Conservation (phyloP, 2,113 vertebrate genomes). For the Esox niger region DNA sequence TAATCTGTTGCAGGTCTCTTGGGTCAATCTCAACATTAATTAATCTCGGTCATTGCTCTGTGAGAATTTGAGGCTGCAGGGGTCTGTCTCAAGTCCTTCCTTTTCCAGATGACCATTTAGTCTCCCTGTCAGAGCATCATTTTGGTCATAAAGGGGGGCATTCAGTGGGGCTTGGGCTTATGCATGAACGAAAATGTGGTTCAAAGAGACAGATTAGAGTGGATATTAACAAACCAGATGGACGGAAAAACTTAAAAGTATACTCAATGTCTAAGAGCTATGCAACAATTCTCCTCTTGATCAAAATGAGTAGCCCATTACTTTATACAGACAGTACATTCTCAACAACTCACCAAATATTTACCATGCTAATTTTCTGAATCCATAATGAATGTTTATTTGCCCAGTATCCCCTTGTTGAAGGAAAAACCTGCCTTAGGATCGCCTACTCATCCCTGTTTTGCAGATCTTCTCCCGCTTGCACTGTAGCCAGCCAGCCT, state of each 20-base stretch:
- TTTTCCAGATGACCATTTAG: conserved; percentile 34
- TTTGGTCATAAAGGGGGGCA: background rate
- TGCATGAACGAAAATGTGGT: conserved; percentile 38
- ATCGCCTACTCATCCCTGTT: conserved; percentile 14
- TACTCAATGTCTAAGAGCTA: conserved; percentile 27
- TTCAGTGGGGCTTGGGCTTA: conserved; percentile 11
- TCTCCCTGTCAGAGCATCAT: background rate
- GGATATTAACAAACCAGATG: conserved; percentile 29
- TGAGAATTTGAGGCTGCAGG: conserved; percentile 40
- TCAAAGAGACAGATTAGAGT: conserved; percentile 38
- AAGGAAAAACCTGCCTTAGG: background rate
- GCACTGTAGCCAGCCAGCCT: conserved; percentile 16
- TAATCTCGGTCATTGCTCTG: conserved; percentile 62
- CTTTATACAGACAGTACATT: conserved; percentile 5
- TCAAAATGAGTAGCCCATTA: conserved; percentile 8
- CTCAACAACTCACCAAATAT: conserved; percentile 4
- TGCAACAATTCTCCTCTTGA: background rate
- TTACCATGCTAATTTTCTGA: background rate
- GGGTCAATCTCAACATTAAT: conserved; percentile 70
- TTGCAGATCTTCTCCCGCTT: conserved; percentile 17
- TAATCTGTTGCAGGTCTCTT: conserved; percentile 68
- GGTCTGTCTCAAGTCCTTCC: conserved; percentile 31
- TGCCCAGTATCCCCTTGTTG: background rate
- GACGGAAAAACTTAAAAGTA: conserved; percentile 33
- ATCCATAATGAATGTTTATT: too few relatives aligned